Conservation (phyloP, 2,888 invertebrate species). For the Brassicogethes aeneus region DNA sequence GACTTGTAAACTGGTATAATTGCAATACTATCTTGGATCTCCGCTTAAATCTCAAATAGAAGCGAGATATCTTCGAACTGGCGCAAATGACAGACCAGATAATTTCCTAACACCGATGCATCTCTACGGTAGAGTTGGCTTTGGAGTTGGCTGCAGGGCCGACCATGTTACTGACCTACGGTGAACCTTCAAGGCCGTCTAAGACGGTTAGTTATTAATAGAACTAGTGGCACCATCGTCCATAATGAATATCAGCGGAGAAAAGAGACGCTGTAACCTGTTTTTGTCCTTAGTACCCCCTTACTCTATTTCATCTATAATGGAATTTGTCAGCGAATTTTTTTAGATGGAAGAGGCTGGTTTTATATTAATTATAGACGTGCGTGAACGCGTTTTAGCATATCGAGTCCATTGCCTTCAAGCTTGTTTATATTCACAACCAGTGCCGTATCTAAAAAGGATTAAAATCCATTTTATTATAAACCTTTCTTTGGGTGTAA, state of each 20-base stretch:
- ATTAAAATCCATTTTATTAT: too few species aligned
- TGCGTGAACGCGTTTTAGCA: background rate
- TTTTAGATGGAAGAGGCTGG: background rate
- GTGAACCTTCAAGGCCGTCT: slow-evolving; percentile 33
- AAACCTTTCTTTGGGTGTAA: too few species aligned
- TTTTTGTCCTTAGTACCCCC: slow-evolving; percentile 14
- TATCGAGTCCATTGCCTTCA: too few species aligned
- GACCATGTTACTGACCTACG: slow-evolving; percentile 30
- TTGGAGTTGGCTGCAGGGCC: background rate
- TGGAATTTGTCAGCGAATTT: slow-evolving; percentile 2
- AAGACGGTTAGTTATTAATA: slow-evolving; percentile 23
- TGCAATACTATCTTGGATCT: too few species aligned
- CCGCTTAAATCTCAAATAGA: too few species aligned
- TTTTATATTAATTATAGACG: background rate
- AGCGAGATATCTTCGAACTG: background rate
- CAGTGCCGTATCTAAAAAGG: too few species aligned
- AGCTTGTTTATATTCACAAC: too few species aligned
- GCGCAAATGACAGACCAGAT: background rate
- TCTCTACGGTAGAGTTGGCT: background rate
- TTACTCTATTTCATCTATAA: slow-evolving; percentile 9
- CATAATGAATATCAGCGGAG: slow-evolving; percentile 24
- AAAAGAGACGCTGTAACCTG: too few species aligned
- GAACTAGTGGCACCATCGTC: slow-evolving; percentile 16
- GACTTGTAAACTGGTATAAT: too few species aligned
- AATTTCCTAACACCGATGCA: background rate